These are phyloP conservation scores for Lutraria rhynchaena DNA, from an alignment of 1,140 invertebrate species.

Conservation along the genomic window DNA sequence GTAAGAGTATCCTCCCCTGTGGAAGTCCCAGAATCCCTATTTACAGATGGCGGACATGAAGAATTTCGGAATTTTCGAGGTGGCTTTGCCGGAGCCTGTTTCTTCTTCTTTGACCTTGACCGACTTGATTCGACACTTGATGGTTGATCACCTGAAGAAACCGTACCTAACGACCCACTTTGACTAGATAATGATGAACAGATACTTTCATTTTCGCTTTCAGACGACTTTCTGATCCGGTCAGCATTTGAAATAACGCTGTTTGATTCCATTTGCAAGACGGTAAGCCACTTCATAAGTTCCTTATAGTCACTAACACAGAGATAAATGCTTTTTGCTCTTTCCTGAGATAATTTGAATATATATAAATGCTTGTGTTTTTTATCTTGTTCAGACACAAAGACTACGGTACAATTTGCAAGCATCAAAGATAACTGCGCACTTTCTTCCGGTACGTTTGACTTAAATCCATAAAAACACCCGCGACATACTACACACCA, in stretches of 20 bases:
- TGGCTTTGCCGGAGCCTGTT: slow-evolving; percentile 35
- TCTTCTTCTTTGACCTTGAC: slow-evolving; percentile 51
- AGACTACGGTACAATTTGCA: slow-evolving; percentile 64
- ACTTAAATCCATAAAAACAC: slow-evolving; percentile 73
- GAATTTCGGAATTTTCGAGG: slow-evolving; percentile 44
- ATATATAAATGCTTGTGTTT: slow-evolving; percentile 65
- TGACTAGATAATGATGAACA: slow-evolving; percentile 56
- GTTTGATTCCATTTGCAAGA: slow-evolving; percentile 70
- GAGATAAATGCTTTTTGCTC: slow-evolving; percentile 68
- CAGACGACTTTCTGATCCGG: slow-evolving; percentile 51
- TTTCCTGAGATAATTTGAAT: slow-evolving; percentile 71
- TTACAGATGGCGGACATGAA: slow-evolving; percentile 44
- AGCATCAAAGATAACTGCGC: slow-evolving; percentile 64
- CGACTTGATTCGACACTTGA: slow-evolving; percentile 26
- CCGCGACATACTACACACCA: slow-evolving; percentile 72
- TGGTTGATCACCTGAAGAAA: not conserved
- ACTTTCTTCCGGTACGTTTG: slow-evolving; percentile 61
- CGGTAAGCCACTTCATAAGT: slow-evolving; percentile 68
- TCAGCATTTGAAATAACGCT: slow-evolving; percentile 64
- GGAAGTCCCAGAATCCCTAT: slow-evolving; percentile 22
- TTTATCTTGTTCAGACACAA: slow-evolving; percentile 65
- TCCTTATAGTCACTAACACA: slow-evolving; percentile 66
- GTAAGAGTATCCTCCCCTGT: slow-evolving; percentile 27
- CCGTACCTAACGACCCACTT: slow-evolving; percentile 27
- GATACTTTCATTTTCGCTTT: slow-evolving; percentile 58